Percentiles rank a stretch among this genome's conserved stretches.
phyloP scores from a whole-genome alignment of 2,797 vertebrate genomes.

The Philypnodon macrostomus region DNA sequence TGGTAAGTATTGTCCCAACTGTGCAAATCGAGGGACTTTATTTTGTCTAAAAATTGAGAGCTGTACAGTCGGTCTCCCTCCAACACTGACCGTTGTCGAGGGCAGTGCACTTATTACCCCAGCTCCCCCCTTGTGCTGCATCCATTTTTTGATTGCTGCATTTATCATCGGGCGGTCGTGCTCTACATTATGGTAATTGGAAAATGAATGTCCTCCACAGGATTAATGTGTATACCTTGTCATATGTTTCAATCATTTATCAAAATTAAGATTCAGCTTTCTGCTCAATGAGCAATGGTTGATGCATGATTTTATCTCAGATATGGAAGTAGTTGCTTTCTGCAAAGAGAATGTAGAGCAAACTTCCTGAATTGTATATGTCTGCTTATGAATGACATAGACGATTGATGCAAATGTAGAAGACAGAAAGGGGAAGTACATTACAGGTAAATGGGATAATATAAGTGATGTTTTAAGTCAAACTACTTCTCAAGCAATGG shows the following conservation, averaged over 20 bases:
- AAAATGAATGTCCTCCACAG: slow-evolving; percentile 77
- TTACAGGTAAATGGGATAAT: slow-evolving; percentile 26
- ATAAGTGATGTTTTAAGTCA: slow-evolving; percentile 28
- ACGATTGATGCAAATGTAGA: background rate
- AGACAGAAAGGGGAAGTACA: slow-evolving; percentile 1
- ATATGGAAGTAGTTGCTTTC: slow-evolving; percentile 48
- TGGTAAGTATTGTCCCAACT: no score
- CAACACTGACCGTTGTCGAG: slow-evolving; percentile 62
- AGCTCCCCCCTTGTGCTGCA: slow-evolving; percentile 69
- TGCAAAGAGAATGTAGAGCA: slow-evolving; percentile 16
- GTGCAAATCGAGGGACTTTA: slow-evolving; percentile 27
- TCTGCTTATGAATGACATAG: no score
- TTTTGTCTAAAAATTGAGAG: slow-evolving; percentile 18
- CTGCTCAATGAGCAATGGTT: slow-evolving; percentile 46
- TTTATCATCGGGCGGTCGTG: slow-evolving; percentile 72
- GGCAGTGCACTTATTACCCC: slow-evolving; percentile 68
- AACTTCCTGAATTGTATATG: background rate
- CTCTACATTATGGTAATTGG: slow-evolving; percentile 78
- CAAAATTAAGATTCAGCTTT: slow-evolving; percentile 73
- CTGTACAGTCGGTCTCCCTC: slow-evolving; percentile 49
- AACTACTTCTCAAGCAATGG: slow-evolving; percentile 35
- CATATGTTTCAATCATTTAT: slow-evolving; percentile 79
- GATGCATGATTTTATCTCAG: slow-evolving; percentile 48
- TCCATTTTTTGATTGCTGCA: slow-evolving; percentile 78
- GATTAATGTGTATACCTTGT: slow-evolving; percentile 79